Conservation (phyloP, 2,888 invertebrate genomes). For the Candidula unifasciata region DNA sequence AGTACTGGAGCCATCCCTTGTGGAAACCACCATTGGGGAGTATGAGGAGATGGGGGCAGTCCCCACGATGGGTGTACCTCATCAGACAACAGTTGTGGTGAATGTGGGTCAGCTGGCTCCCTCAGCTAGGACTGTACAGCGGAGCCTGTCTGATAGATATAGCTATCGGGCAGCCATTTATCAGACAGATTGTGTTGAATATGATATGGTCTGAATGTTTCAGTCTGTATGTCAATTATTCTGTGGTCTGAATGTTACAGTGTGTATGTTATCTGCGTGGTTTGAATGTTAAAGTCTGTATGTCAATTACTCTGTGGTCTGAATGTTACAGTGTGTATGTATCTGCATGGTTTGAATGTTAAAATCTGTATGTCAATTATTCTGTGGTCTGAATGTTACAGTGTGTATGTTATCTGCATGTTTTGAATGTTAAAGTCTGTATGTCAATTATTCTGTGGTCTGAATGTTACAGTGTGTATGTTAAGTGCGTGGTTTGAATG, state of each 20-base stretch:
- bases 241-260: too few species aligned
- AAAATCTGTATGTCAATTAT: too few species aligned
- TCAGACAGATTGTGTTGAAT: slow-evolving; percentile 70
- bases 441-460: too few species aligned
- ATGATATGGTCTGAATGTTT: slow-evolving; percentile 65
- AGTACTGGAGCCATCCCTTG: slow-evolving; percentile 78
- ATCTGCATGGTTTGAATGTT: slow-evolving; percentile 63
- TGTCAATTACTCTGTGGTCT: too few species aligned
- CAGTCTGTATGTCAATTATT: background rate
- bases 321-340: too few species aligned
- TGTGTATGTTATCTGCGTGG: too few species aligned
- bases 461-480: too few species aligned
- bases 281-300: too few species aligned
- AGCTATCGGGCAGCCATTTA: slow-evolving; percentile 79
- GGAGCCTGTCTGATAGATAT: slow-evolving; percentile 79
- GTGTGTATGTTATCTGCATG: too few species aligned
- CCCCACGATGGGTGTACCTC: slow-evolving; percentile 53
- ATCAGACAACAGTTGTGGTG: slow-evolving; percentile 25
- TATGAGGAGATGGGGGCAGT: slow-evolving; percentile 75
- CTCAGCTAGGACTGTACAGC: slow-evolving; percentile 63
- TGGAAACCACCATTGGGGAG: slow-evolving; percentile 78
- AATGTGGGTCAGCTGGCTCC: slow-evolving; percentile 49
- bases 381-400: too few species aligned
- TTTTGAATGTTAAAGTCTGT: too few species aligned
- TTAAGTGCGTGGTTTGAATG: slow-evolving; percentile 65